These are phyloP conservation scores for Abrostola triplasia DNA, from an alignment of 2,888 invertebrate species.

Conservation along the genomic window DNA sequence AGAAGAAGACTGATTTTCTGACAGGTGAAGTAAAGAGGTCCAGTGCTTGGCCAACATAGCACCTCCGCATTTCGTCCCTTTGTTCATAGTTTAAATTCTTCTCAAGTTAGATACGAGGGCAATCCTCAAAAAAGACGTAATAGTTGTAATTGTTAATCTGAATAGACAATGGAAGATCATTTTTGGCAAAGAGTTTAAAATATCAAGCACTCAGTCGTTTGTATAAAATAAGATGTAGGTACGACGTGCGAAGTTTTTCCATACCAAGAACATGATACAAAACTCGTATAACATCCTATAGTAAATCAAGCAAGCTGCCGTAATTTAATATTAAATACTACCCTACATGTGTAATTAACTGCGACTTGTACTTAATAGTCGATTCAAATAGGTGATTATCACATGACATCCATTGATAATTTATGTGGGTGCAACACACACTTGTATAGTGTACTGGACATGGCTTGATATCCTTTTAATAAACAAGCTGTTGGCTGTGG, in stretches of 20 bases:
- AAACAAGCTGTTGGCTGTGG: too few species aligned
- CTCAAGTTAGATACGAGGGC: too few species aligned
- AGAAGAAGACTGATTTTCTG: too few species aligned
- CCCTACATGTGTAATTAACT: conserved; percentile 61
- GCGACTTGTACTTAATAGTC: conserved; percentile 71
- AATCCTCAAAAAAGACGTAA: too few species aligned
- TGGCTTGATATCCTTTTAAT: too few species aligned
- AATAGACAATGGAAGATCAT: too few species aligned
- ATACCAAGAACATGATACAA: conserved; percentile 12
- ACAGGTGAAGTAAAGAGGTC: too few species aligned
- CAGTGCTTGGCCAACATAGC: too few species aligned
- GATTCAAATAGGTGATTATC: conserved; percentile 73
- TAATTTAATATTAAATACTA: conserved; percentile 58
- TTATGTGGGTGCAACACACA: conserved; percentile 34
- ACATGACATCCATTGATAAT: conserved; percentile 41
- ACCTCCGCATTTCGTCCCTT: too few species aligned
- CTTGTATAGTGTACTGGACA: not conserved
- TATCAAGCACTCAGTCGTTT: not conserved
- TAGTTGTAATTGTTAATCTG: too few species aligned
- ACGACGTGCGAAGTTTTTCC: conserved; percentile 9
- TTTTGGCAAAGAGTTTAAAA: too few species aligned
- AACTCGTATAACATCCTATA: conserved; percentile 31
- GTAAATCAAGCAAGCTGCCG: conserved; percentile 37
- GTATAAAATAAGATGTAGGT: not conserved
- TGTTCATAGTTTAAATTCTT: too few species aligned